Evolutionary conservation across 2,797 vertebrate species (phyloP).

Genomic region (Rhinoraja longicauda): DNA sequence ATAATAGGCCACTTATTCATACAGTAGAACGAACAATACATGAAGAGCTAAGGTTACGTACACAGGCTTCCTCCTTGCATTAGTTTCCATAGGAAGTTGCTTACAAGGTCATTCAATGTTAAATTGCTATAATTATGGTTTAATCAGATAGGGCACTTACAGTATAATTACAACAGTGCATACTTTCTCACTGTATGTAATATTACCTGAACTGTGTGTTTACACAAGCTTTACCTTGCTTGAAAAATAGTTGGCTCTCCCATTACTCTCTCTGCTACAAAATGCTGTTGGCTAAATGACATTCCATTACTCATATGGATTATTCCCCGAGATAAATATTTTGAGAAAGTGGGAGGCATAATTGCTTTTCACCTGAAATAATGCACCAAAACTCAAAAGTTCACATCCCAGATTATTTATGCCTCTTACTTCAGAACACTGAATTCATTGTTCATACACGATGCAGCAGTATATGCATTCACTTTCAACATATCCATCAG

Average conservation of each 20-base stretch:
- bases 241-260: neutral
- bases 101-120: neutral
- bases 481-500: neutral
- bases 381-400: neutral
- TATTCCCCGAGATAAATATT: neutral
- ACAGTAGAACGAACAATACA: neutral
- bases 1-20: neutral
- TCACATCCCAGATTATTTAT: neutral
- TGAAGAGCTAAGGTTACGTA: neutral
- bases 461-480: neutral
- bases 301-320: conserved; percentile 20
- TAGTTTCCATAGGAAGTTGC: neutral
- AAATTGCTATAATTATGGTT: neutral
- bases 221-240: neutral
- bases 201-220: neutral
- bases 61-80: neutral
- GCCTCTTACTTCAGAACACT: neutral
- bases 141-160: neutral
- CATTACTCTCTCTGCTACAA: neutral
- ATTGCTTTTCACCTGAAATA: neutral
- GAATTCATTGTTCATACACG: neutral
- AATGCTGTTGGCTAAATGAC: neutral
- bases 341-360: neutral
- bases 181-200: neutral
- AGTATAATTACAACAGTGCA: neutral